A percentile compares a stretch with the other conserved stretches of the same genome.
These are phyloP conservation scores for Percopsis transmontana DNA, from an alignment of 2,113 vertebrate species.

Conservation along the genomic window DNA sequence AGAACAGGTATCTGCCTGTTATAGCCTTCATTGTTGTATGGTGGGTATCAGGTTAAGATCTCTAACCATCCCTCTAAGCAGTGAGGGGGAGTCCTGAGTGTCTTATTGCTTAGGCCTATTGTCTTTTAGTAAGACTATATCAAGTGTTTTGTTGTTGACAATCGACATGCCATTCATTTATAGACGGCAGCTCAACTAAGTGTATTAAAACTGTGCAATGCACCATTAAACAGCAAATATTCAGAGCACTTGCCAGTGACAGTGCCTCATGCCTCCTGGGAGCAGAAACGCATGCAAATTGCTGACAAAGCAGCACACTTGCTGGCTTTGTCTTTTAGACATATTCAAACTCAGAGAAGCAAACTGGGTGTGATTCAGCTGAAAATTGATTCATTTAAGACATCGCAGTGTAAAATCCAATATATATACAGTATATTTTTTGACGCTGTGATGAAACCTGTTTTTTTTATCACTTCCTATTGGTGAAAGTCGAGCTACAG, in stretches of 20 bases:
- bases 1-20: too few species aligned
- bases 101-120: too few species aligned
- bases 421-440: neutral
- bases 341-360: neutral
- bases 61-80: too few species aligned
- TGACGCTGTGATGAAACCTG: neutral
- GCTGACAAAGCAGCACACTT: slow-evolving; percentile 16
- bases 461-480: too few species aligned
- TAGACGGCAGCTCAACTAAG: slow-evolving; percentile 2
- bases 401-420: neutral
- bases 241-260: neutral
- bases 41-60: too few species aligned
- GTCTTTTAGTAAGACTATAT: too few species aligned
- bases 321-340: neutral
- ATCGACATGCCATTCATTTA: neutral
- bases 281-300: slow-evolving; percentile 10
- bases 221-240: slow-evolving; percentile 1
- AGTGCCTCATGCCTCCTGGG: neutral
- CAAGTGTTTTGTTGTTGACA: too few species aligned
- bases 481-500: neutral
- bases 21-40: too few species aligned
- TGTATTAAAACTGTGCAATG: slow-evolving; percentile 12
- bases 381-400: neutral
- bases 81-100: too few species aligned
- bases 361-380: neutral